Conservation (phyloP, 2,797 vertebrate genomes). For the Thripadectes ignobilis region DNA sequence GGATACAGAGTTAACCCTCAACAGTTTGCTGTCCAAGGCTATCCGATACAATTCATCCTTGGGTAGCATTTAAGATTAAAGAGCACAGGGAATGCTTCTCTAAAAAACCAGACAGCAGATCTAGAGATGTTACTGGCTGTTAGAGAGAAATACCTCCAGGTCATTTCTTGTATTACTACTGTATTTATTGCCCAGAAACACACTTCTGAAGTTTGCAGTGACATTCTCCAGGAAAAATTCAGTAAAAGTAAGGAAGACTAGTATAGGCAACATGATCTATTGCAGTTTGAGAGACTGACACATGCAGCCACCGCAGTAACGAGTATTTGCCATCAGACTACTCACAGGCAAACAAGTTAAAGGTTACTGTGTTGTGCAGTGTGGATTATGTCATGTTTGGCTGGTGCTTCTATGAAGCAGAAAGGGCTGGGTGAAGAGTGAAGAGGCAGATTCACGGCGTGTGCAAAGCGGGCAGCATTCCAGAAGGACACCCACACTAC, state of each 20-base stretch:
- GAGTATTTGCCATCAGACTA: not conserved
- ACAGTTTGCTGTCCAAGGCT: not conserved
- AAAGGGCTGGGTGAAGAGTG: not conserved
- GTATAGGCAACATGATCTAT: not conserved
- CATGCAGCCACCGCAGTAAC: fast-evolving
- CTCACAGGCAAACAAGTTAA: not conserved
- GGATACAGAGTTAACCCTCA: not conserved
- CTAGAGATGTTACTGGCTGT: not conserved
- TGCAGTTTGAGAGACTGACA: not conserved
- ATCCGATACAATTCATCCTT: not conserved
- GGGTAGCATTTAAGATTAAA: not conserved
- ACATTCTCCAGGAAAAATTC: not conserved
- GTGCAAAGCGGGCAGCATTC: not conserved
- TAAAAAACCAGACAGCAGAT: not conserved
- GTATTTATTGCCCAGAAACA: not conserved
- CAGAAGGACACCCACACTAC: not conserved
- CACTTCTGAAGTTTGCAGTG: not conserved
- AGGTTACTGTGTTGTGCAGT: not conserved
- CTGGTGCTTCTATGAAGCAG: not conserved
- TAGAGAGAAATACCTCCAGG: not conserved
- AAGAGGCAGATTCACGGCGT: not conserved
- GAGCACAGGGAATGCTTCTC: not conserved
- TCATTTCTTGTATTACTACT: not conserved
- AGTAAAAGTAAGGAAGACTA: not conserved
- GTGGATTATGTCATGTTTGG: not conserved